Evolutionary conservation across 2,888 invertebrate species (phyloP), one percentile per base, ranked within the genome.

Genomic region (Drosophila maculinotata): DNA sequence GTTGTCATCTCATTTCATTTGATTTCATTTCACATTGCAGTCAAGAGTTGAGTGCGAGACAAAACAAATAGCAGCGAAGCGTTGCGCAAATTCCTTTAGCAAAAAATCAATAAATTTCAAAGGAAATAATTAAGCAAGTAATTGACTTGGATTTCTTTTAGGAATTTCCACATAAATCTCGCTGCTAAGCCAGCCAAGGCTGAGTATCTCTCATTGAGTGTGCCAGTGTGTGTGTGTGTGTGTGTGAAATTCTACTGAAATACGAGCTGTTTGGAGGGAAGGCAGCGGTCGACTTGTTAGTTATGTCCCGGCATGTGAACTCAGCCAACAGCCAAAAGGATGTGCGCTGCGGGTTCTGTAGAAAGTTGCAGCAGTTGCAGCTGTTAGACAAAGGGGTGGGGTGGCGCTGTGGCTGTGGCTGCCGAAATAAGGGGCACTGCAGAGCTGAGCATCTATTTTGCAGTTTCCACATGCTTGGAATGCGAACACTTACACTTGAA

Each of bases 71-170:
- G 56, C 69, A 63, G 69, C 56, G 53, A 72, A 68, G 72, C 78
- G 69, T 64, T 73, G 79, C 59, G 62, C 45, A 74, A 76, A 82
- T 82, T 82, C 78, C 80, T 68, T 67, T 52, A 56, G 69, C 68
- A 63, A 80, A 76, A 86, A 84, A 84, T 84, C 84, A 78, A 84
- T 84, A 84, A 84, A 84, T 84, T 84, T 85, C 84, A 83, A 84
- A 84, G 84, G 84, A 84, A 84, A 84, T 84, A 84, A 84, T 84
- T 84, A 84, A 84, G 88, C 86, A 87, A 83, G 83, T 88, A 87
- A 87, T 87, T 87, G 89, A 87, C 87, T 87, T 86, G 87, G 89
- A 87, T 87, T 89, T 83, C 88, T 82, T 84, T 86, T 85, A 80
- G 76, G 80, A 87, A 89, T 87, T 87, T 80, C 74, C 77, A 83